Evolutionary conservation across 2,797 vertebrate genomes (phyloP).

Genomic region (Chaunax sp.): DNA sequence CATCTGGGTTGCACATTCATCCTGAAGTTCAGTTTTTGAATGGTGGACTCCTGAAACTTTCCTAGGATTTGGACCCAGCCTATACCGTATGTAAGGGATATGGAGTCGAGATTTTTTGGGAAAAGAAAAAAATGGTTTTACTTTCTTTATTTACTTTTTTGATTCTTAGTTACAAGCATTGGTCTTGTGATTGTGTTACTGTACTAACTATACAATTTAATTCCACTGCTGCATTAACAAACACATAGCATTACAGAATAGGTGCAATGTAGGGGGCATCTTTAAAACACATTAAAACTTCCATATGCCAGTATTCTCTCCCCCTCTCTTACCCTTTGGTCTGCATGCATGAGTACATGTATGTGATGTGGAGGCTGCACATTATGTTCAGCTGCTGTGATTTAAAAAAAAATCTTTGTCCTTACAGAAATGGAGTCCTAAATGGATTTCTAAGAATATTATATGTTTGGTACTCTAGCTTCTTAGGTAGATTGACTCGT

Average conservation of each 20-base stretch:
- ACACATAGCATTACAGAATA: neutral
- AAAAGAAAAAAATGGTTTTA: too few species aligned
- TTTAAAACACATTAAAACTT: neutral
- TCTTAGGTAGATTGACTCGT: constrained; percentile 75
- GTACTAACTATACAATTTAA: neutral
- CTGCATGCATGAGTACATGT: neutral
- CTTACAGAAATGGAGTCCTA: constrained; percentile 46
- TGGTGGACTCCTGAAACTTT: neutral
- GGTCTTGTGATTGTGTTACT: neutral
- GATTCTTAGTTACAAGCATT: too few species aligned
- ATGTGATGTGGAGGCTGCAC: neutral
- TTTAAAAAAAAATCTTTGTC: constrained; percentile 44
- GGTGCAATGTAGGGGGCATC: neutral
- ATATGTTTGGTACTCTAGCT: constrained; percentile 56
- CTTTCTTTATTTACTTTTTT: too few species aligned
- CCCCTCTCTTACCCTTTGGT: neutral
- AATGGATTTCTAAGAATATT: constrained; percentile 55
- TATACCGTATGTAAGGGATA: too few species aligned
- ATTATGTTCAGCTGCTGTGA: constrained; percentile 26
- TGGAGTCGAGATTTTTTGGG: neutral
- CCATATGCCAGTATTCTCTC: too few species aligned
- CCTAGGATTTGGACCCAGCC: neutral
- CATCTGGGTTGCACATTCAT: constrained; percentile 23
- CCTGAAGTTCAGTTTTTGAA: constrained; percentile 17
- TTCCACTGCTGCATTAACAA: neutral